Conservation (phyloP, 1,140 invertebrate species). For the Drosophila rhopaloa region DNA sequence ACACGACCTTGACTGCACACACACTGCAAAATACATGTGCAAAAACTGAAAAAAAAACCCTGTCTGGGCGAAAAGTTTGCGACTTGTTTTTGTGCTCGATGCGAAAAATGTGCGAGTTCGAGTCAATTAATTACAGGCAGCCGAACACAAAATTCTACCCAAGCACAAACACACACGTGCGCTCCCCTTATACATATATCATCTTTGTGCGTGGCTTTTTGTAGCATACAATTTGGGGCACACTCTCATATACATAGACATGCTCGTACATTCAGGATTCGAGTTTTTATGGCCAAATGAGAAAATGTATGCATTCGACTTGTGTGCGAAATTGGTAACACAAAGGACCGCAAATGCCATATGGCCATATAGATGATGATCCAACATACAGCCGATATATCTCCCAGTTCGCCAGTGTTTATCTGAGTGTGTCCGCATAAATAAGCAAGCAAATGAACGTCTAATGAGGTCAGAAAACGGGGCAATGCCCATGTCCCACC, state of each 20-base stretch:
- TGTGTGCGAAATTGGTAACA: conserved; percentile 55
- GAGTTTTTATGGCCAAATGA: conserved; percentile 63
- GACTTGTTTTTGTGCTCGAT: conserved; percentile 58
- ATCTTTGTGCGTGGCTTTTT: conserved; percentile 43
- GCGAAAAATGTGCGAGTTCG: conserved; percentile 67
- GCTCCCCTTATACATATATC: conserved; percentile 20
- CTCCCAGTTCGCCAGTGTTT: conserved; percentile 6
- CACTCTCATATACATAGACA: background rate
- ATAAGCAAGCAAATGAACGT: conserved; percentile 67
- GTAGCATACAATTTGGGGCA: conserved; percentile 57
- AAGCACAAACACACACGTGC: background rate
- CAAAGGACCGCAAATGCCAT: conserved; percentile 52
- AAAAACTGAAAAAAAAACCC: background rate
- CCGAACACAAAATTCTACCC: conserved; percentile 19
- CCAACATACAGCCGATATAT: conserved; percentile 23
- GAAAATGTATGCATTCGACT: conserved; percentile 72
- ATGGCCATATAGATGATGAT: conserved; percentile 39
- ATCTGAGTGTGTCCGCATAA: conserved; percentile 59
- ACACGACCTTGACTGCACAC: conserved; percentile 62
- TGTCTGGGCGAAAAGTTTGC: conserved; percentile 47
- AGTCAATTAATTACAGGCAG: conserved; percentile 79
- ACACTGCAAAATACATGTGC: background rate
- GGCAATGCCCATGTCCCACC: conserved; percentile 43
- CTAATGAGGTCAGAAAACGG: conserved; percentile 75
- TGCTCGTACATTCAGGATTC: conserved; percentile 32